phyloP scores from a whole-genome alignment of 2,888 invertebrate species.

The Orchestes rusci region DNA sequence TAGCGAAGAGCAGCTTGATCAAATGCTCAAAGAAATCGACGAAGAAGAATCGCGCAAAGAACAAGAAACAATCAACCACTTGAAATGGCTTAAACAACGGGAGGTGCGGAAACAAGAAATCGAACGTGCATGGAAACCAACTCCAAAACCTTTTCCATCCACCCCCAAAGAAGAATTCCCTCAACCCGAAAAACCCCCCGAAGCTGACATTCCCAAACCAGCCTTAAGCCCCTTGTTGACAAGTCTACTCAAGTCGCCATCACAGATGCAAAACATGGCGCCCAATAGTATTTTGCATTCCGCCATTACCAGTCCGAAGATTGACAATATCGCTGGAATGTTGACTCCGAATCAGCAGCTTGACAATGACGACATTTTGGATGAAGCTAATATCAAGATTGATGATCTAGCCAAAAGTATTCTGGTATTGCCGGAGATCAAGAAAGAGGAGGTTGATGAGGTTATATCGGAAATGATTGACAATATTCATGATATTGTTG shows the following conservation, averaged over 20 bases:
- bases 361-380: constrained; percentile 32
- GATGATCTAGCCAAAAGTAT: constrained; percentile 45
- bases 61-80: constrained; percentile 56
- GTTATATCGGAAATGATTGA: constrained; percentile 50
- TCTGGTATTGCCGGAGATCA: constrained; percentile 46
- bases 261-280: constrained; percentile 44
- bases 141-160: constrained; percentile 27
- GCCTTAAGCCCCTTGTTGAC: constrained; percentile 70
- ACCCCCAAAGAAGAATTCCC: constrained; percentile 16
- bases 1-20: constrained; percentile 64
- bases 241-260: constrained; percentile 69
- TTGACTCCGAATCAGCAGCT: constrained; percentile 38
- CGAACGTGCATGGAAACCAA: constrained; percentile 54
- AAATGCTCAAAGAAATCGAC: constrained; percentile 69
- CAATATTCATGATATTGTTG: constrained; percentile 43
- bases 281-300: constrained; percentile 43
- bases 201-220: constrained; percentile 39
- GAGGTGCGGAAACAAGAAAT: constrained; percentile 58
- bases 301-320: constrained; percentile 38
- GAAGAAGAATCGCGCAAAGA: constrained; percentile 63
- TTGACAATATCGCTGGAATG: constrained; percentile 34
- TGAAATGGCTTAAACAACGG: constrained; percentile 57
- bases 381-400: constrained; percentile 40
- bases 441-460: constrained; percentile 50
- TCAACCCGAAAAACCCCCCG: constrained; percentile 4